Evolutionary conservation across 1,140 invertebrate genomes (phyloP).

Genomic region (Steinernema feltiae): DNA sequence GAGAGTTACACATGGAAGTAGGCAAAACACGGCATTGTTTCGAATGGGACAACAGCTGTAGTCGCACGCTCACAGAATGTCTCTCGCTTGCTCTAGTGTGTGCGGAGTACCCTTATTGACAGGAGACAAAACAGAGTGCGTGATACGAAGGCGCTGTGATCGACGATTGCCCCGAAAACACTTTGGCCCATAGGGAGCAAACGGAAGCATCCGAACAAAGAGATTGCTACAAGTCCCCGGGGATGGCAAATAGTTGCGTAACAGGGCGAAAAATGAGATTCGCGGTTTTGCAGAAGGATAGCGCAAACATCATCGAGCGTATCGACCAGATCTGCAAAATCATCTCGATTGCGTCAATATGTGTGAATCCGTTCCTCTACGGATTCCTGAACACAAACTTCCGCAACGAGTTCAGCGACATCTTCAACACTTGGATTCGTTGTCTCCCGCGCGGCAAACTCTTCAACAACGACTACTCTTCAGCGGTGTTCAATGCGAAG

Average conservation of each 20-base stretch:
- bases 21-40: too few species aligned
- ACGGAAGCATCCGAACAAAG: too few species aligned
- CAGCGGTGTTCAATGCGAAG: not conserved
- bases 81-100: too few species aligned
- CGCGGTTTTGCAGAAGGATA: slow-evolving; percentile 39
- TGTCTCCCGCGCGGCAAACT: slow-evolving; percentile 24
- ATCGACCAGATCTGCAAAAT: slow-evolving; percentile 55
- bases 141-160: too few species aligned
- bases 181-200: too few species aligned
- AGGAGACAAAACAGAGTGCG: too few species aligned
- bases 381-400: slow-evolving; percentile 57
- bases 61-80: too few species aligned
- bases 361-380: slow-evolving; percentile 57
- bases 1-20: too few species aligned
- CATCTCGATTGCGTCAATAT: slow-evolving; percentile 56
- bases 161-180: too few species aligned
- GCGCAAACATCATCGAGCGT: slow-evolving; percentile 48
- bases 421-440: slow-evolving; percentile 42
- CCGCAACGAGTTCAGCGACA: slow-evolving; percentile 53
- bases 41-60: too few species aligned
- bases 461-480: not conserved
- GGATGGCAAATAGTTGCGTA: not conserved
- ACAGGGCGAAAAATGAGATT: slow-evolving; percentile 19
- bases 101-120: too few species aligned
- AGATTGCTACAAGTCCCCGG: too few species aligned